These are phyloP conservation scores for Volucella inanis DNA, from an alignment of 2,888 invertebrate genomes.

Conservation along the genomic window DNA sequence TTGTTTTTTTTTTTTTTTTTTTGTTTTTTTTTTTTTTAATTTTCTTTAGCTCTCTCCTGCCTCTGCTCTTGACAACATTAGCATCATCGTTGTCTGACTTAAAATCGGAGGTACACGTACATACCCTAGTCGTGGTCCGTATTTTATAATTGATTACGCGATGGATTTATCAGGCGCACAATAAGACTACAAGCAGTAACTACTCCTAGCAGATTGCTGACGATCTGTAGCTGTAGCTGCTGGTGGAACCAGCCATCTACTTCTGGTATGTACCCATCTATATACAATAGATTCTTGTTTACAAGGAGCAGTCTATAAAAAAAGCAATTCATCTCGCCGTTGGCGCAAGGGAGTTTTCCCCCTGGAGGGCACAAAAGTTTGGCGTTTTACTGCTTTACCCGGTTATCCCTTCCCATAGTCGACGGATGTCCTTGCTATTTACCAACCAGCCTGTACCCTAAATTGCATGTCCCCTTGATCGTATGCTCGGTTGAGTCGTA, in stretches of 20 bases:
- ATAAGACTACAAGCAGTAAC: not conserved
- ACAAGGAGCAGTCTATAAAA: constrained; percentile 41
- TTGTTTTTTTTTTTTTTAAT: not conserved
- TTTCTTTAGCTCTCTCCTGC: no score
- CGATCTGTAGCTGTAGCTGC: no score
- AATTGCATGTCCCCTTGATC: not conserved
- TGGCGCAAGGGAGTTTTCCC: constrained; percentile 32
- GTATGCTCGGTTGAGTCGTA: not conserved
- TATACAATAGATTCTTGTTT: constrained; percentile 57
- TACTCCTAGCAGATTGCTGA: no score
- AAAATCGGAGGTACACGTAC: no score
- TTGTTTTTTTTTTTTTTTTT: constrained; percentile 10
- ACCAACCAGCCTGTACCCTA: no score
- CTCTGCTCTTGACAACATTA: not conserved
- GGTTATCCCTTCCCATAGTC: not conserved
- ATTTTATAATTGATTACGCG: constrained; percentile 59
- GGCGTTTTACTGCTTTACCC: constrained; percentile 20
- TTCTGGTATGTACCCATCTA: not conserved
- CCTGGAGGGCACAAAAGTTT: constrained; percentile 28
- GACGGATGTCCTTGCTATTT: constrained; percentile 3
- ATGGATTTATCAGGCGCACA: constrained; percentile 38
- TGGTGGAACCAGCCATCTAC: not conserved
- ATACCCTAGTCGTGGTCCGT: not conserved
- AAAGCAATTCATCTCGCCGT: constrained; percentile 54
- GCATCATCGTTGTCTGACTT: constrained; percentile 6